phyloP scores from a whole-genome alignment of 2,113 vertebrate genomes.

The Syrmaticus mikado region DNA sequence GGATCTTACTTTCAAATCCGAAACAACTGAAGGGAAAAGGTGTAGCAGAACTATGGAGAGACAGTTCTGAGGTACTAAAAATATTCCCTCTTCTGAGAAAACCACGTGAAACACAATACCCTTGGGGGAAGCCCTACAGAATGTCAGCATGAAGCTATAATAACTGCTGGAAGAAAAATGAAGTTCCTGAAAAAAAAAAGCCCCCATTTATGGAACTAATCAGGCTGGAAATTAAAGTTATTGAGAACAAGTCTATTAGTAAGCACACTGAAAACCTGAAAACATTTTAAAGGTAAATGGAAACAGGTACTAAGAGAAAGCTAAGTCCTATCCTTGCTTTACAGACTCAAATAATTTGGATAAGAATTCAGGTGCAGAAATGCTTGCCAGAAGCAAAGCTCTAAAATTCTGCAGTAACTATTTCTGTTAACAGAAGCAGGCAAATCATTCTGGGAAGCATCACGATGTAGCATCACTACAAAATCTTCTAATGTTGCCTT shows the following conservation, averaged over 20 bases:
- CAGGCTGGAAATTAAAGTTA: background rate
- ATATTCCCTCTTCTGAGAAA: background rate
- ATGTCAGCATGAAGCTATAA: background rate
- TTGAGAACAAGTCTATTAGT: background rate
- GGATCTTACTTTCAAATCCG: slow-evolving; percentile 21
- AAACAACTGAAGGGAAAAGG: slow-evolving; percentile 21
- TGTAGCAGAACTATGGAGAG: background rate
- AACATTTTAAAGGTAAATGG: background rate
- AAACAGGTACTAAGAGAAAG: background rate
- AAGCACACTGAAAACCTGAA: background rate
- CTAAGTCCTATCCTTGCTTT: background rate
- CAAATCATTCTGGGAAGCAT: background rate
- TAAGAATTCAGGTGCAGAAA: background rate
- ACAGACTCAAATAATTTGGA: background rate
- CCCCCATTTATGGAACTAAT: background rate
- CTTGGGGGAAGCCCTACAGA: background rate
- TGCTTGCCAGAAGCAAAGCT: background rate
- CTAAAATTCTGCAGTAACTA: background rate
- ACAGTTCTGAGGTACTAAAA: background rate
- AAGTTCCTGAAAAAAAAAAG: background rate
- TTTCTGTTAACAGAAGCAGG: background rate
- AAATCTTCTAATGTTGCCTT: background rate
- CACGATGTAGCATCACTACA: background rate
- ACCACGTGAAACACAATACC: background rate
- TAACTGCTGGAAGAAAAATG: background rate